Conservation (phyloP, 2,888 invertebrate species). For the Plagodis pulveraria region DNA sequence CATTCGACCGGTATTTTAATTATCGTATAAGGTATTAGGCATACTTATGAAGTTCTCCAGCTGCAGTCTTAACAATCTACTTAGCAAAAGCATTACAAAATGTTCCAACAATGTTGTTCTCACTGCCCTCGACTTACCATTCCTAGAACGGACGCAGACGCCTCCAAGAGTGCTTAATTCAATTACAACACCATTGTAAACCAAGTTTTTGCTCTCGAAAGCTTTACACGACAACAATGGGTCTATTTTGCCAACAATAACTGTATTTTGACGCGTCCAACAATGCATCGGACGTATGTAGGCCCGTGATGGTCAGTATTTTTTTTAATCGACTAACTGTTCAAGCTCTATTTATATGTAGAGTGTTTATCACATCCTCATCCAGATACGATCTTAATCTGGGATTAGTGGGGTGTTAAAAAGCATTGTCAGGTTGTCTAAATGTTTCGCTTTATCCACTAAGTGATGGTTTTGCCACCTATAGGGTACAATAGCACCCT, state of each 20-base stretch:
- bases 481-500: slow-evolving; percentile 58
- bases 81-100: slow-evolving; percentile 5
- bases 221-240: slow-evolving; percentile 65
- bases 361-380: slow-evolving; percentile 74
- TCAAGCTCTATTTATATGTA: slow-evolving; percentile 63
- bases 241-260: slow-evolving; percentile 82
- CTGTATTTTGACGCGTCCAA: slow-evolving; percentile 61
- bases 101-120: not conserved
- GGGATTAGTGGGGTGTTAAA: slow-evolving; percentile 69
- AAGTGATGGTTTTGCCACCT: slow-evolving; percentile 67
- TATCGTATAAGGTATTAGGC: not conserved
- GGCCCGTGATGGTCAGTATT: slow-evolving; percentile 53
- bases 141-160: slow-evolving; percentile 35
- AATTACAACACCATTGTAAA: slow-evolving; percentile 71
- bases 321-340: slow-evolving; percentile 72
- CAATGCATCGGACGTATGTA: slow-evolving; percentile 45
- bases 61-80: slow-evolving; percentile 23
- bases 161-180: slow-evolving; percentile 69
- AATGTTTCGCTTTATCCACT: slow-evolving; percentile 47
- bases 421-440: slow-evolving; percentile 67
- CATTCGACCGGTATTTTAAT: too few species aligned
- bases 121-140: slow-evolving; percentile 10
- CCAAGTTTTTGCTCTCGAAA: slow-evolving; percentile 65
- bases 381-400: slow-evolving; percentile 78
- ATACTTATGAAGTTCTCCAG: slow-evolving; percentile 9